These are phyloP conservation scores for Mesocentrotus franciscanus DNA, from an alignment of 53 echinoderm and acorn worm species.

Conservation along the genomic window DNA sequence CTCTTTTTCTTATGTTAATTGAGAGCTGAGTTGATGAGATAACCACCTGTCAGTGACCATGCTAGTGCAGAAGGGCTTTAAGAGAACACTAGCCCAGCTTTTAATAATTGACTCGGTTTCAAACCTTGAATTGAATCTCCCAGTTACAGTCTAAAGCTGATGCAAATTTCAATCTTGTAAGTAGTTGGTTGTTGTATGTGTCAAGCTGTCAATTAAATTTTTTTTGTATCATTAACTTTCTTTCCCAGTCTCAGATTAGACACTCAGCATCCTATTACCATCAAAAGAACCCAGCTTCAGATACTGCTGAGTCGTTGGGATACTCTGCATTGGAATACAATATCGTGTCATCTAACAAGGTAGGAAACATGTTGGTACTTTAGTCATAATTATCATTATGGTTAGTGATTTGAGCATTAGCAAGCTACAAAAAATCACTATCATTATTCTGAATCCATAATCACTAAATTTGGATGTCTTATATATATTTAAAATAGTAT, in stretches of 20 bases:
- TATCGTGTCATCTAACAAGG: slow-evolving; percentile 65
- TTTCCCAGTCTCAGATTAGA: slow-evolving; percentile 70
- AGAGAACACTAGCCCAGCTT: background rate
- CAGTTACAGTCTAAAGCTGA: background rate
- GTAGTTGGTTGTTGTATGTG: background rate
- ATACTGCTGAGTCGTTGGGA: slow-evolving; percentile 60
- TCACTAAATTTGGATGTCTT: background rate
- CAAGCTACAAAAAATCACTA: background rate
- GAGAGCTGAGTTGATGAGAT: no score
- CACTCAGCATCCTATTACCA: slow-evolving; percentile 67
- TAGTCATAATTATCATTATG: no score
- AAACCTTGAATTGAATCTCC: background rate
- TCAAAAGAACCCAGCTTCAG: slow-evolving; percentile 61
- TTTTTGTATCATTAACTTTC: background rate
- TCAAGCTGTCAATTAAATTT: background rate
- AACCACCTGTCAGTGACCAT: no score
- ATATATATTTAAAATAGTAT: background rate
- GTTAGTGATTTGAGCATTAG: no score
- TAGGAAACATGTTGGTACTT: background rate
- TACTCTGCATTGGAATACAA: slow-evolving; percentile 70
- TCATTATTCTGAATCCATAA: background rate
- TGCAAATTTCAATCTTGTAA: no score
- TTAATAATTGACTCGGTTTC: background rate
- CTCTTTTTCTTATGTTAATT: no score
- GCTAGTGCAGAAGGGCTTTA: no score